Base-by-base conservation (phyloP, 2,797 vertebrate species). In the Anisognathus igniventris region DNA sequence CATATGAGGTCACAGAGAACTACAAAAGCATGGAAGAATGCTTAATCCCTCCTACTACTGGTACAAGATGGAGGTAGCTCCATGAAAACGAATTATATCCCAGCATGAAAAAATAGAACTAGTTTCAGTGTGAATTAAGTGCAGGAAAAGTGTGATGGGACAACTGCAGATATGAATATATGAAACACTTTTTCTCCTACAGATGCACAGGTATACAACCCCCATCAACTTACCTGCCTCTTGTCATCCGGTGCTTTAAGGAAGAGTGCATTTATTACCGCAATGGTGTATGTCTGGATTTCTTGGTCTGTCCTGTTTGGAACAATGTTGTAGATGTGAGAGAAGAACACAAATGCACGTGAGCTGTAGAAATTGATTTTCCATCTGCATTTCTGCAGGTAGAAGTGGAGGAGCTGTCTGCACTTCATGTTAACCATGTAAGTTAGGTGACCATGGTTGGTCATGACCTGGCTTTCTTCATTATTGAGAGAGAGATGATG, bases 251-350 rank as follows among this genome's bases (percentile, higher is more conserved):
- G 99, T 37, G 99, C 99, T 97, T 99, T 99, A 82, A 99, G 98
- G 95, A 99, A 99, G 89, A 99, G 98, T 31, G 99, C 99, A 45
- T 99, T 99, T 97, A 99, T 99, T 93, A 99, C 99, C 0, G 99
- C 99, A 58, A 99, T 98, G 71, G 99, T 99, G 56, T 99, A 99
- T 1, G 99, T 99, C 96, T 99, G 99, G 95, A 99, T 99, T 97
- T 99, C 99, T 97, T 99, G 99, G 97, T 99, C 99, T 35, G 98
- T 98, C 94, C 99, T 99, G 96, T 51, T 95, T 93, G 86, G 74
- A 96, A 79, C 7, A 93, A 87, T 23, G 78, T 90, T 14, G 56
- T 23, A 75, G 80, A 74, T 0, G 1, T 4, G 15, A 92, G 60
- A 76, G 40, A 44, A 91, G 9, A 66, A 23, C 3, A 16, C 3